Base-by-base conservation (phyloP, 2,113 vertebrate genomes). In the Maccullochella peelii region DNA sequence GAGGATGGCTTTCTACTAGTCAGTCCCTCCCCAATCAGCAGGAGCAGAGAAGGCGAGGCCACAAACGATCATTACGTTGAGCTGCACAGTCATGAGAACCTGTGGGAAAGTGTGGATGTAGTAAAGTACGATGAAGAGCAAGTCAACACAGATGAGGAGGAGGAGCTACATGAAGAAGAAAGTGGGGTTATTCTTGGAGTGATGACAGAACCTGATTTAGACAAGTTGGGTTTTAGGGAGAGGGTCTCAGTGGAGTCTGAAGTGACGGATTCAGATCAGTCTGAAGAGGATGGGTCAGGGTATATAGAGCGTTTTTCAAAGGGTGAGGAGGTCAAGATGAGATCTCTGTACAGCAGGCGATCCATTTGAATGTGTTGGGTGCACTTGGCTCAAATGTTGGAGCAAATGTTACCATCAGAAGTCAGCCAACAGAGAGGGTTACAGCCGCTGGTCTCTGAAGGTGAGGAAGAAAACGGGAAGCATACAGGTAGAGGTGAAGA, bases 1-100 rank as follows among this genome's bases (percentile, higher is more conserved):
- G 77, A 84, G 21, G 80, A 88, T 6, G 55, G 27, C 63, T 66
- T 84, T 54, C 40, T 78, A 49, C 58, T 73, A 1, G 6, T 65
- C 16, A 47, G 47, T 18, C 15, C 50, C n/a, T 58, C 73, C 33
- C 40, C 33, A 2, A 59, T 76, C 65, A 58, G 25, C 61, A 61
- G 44, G 9, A 70, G n/a, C 61, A 63, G 6, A 14, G 57, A 75
- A 3, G 71, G 44, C 23, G 15, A 87, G 52, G 76, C 40, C 9
- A 69, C 44, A 27, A 11, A 44, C 36, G 65, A n/a, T 55, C 72
- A 33, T 21, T 25, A 86, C 50, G 14, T 2, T 15, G 61, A 82
- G 21, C 44, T 23, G 9, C 36, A 61, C 10, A 62, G 30, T 20
- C 27, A 54, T 5, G 58, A 86, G 9, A 44, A 79, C 23, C 59